These are phyloP conservation scores for Lasioglossum pauxillum DNA, from an alignment of 2,888 invertebrate species.

Conservation along the genomic window DNA sequence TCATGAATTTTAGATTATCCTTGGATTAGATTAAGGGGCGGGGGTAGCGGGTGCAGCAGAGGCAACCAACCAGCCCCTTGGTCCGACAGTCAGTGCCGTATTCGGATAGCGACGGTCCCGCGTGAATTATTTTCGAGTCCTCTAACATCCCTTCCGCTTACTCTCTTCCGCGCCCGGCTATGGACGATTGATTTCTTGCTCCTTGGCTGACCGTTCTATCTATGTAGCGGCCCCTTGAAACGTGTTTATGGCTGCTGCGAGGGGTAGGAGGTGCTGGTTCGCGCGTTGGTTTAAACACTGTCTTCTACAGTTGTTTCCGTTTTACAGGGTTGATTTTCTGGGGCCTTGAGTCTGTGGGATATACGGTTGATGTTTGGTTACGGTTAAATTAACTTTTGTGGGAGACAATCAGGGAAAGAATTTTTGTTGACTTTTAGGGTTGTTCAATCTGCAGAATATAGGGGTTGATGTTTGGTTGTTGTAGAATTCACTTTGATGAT, in stretches of 20 bases:
- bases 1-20: conserved; percentile 84
- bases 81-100: conserved; percentile 64
- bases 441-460: no score
- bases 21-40: conserved; percentile 83
- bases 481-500: no score
- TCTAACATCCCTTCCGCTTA: conserved; percentile 35
- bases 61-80: conserved; percentile 67
- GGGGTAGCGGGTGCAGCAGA: conserved; percentile 58
- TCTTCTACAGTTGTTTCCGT: background rate
- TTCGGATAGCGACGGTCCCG: conserved; percentile 19
- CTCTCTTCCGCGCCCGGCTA: conserved; percentile 25
- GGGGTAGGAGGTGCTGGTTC: background rate
- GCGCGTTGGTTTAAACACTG: background rate
- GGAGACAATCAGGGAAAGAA: no score
- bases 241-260: background rate
- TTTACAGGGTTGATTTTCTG: background rate
- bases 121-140: conserved; percentile 68
- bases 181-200: conserved; percentile 55
- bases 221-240: background rate
- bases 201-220: background rate
- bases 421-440: no score
- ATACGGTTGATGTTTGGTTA: no score
- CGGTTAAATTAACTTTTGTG: no score
- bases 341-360: no score
- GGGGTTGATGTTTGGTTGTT: no score